A percentile compares a stretch with the other conserved stretches of the same genome.
phyloP scores from a whole-genome alignment of 2,888 invertebrate genomes.

The Anagyrus pseudococci region DNA sequence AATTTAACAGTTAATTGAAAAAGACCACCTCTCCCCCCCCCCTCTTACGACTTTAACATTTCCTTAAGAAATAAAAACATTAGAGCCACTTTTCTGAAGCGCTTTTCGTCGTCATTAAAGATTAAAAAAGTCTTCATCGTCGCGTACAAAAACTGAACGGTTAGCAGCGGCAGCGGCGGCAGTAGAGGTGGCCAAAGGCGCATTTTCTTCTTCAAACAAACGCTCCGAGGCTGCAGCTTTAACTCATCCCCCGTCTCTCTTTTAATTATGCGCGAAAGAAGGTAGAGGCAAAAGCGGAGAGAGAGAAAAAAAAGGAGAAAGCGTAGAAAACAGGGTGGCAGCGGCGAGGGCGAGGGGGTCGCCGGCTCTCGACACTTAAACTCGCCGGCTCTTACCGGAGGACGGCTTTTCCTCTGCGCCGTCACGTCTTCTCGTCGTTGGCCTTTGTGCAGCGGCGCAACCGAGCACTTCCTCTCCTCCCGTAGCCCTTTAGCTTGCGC shows the following conservation, averaged over 20 bases:
- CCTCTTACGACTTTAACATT: too few species aligned
- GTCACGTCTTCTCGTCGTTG: neutral
- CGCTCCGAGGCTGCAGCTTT: too few species aligned
- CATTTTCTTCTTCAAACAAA: neutral
- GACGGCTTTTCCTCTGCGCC: neutral
- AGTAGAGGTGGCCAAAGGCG: neutral
- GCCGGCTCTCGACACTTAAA: neutral
- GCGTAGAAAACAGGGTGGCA: neutral
- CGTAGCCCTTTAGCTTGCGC: conserved; percentile 9
- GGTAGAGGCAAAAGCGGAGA: too few species aligned
- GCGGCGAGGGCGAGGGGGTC: neutral
- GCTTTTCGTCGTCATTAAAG: neutral
- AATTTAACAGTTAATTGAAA: too few species aligned
- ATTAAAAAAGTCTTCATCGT: neutral
- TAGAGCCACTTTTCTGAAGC: neutral
- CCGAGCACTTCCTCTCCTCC: neutral
- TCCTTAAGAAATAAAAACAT: neutral
- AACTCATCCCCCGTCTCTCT: neutral
- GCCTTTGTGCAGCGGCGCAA: neutral
- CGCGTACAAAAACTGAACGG: neutral
- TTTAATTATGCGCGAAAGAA: neutral
- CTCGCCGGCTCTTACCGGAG: neutral
- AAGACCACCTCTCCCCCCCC: too few species aligned
- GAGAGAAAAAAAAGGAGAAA: too few species aligned
- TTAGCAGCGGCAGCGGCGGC: neutral